Conservation (phyloP, 1,140 invertebrate species). For the Aphaenogaster ashmeadi region DNA sequence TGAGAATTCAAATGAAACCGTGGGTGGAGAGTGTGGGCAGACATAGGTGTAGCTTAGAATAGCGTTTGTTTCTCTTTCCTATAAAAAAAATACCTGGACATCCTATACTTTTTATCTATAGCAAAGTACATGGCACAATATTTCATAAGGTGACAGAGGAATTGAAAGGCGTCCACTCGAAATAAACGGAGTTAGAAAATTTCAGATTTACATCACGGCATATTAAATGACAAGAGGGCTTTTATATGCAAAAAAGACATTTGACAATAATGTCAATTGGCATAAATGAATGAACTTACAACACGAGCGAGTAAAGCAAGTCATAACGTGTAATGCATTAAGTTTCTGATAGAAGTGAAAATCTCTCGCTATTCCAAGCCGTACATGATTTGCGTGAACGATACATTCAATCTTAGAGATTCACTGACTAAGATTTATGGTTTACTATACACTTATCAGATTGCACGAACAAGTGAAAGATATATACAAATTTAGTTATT, state of each 20-base stretch:
- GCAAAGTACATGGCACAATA: background rate
- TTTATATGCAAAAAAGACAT: slow-evolving; percentile 13
- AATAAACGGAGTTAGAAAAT: slow-evolving; percentile 8
- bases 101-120: background rate
- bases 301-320: background rate
- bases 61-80: slow-evolving; percentile 6
- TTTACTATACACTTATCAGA: background rate
- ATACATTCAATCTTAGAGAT: background rate
- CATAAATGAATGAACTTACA: background rate
- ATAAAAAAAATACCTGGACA: background rate
- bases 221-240: background rate
- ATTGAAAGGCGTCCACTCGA: slow-evolving; percentile 17
- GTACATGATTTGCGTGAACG: background rate
- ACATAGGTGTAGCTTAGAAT: background rate
- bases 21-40: slow-evolving; percentile 21
- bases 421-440: background rate
- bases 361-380: background rate
- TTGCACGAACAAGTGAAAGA: background rate
- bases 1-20: slow-evolving; percentile 28
- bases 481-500: background rate
- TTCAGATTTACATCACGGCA: background rate
- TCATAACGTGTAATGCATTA: slow-evolving; percentile 4
- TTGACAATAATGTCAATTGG: background rate
- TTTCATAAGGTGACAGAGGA: background rate
- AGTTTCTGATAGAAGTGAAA: background rate